Evolutionary conservation across 2,888 invertebrate species (phyloP).

Genomic region (Ochropacha duplaris): DNA sequence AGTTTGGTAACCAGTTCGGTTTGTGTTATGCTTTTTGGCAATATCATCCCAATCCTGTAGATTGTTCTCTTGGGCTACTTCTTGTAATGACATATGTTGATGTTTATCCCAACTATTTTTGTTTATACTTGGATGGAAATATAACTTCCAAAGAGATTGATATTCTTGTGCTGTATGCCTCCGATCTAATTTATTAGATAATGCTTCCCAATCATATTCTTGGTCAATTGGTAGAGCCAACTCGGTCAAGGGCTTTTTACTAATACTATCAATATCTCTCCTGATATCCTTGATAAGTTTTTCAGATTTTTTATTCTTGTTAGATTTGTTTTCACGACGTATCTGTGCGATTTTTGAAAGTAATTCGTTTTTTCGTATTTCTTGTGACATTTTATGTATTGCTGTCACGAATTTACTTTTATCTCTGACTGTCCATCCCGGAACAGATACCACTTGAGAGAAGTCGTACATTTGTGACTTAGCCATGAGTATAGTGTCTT

Average conservation of each 20-base stretch:
- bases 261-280: conserved; percentile 39
- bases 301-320: conserved; percentile 15
- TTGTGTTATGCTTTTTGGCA: conserved; percentile 79
- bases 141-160: conserved; percentile 87
- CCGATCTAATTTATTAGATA: conserved; percentile 70
- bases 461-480: conserved; percentile 70
- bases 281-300: conserved; percentile 32
- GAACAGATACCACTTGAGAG: conserved; percentile 64
- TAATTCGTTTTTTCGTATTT: conserved; percentile 39
- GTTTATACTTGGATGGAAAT: conserved; percentile 86
- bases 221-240: conserved; percentile 58
- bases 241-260: conserved; percentile 42
- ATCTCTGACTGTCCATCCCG: conserved; percentile 83
- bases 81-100: conserved; percentile 53
- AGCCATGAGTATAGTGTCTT: conserved; percentile 76
- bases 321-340: conserved; percentile 25
- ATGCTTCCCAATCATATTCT: conserved; percentile 84
- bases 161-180: conserved; percentile 86
- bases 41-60: conserved; percentile 87
- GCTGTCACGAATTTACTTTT: conserved; percentile 78
- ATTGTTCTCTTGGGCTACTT: conserved; percentile 53
- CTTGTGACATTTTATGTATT: conserved; percentile 64
- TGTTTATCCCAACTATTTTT: conserved; percentile 61
- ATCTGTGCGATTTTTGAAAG: conserved; percentile 42
- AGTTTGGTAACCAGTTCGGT: conserved; percentile 87